A percentile compares a stretch with the other conserved stretches of the same genome.
These are phyloP conservation scores for Euglossa dilemma DNA, from an alignment of 1,140 invertebrate species.

Conservation along the genomic window DNA sequence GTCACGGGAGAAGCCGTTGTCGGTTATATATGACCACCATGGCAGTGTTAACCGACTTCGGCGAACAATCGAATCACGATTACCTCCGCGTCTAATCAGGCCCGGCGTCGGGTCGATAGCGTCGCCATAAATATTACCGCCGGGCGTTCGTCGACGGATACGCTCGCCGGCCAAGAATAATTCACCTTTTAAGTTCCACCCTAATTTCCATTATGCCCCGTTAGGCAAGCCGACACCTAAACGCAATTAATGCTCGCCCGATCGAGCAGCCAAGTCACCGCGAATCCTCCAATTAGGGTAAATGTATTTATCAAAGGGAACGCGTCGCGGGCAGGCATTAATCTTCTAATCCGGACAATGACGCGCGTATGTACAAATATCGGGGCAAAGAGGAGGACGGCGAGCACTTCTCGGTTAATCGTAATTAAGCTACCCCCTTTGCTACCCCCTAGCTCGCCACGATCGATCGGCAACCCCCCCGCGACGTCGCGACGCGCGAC, in stretches of 20 bases:
- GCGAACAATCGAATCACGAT: no score
- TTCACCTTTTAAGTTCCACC: conserved; percentile 1
- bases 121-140: no score
- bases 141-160: not conserved
- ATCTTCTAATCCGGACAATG: conserved; percentile 50
- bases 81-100: no score
- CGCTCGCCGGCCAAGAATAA: not conserved
- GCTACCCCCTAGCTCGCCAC: not conserved
- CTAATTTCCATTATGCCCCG: not conserved
- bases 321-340: conserved; percentile 20
- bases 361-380: conserved; percentile 34
- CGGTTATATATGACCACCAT: no score
- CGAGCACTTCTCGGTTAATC: conserved; percentile 29
- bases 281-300: conserved; percentile 44
- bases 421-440: conserved; percentile 40
- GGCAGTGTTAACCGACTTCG: no score
- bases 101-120: no score
- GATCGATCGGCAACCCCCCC: conserved; percentile 14
- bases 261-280: conserved; percentile 46
- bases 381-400: conserved; percentile 19
- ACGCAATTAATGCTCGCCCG: conserved; percentile 39
- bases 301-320: conserved; percentile 44
- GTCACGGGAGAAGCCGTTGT: no score
- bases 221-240: conserved; percentile 18
- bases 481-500: not conserved